phyloP scores from a whole-genome alignment of 2,113 vertebrate species.

The Nycticebus coucang region DNA sequence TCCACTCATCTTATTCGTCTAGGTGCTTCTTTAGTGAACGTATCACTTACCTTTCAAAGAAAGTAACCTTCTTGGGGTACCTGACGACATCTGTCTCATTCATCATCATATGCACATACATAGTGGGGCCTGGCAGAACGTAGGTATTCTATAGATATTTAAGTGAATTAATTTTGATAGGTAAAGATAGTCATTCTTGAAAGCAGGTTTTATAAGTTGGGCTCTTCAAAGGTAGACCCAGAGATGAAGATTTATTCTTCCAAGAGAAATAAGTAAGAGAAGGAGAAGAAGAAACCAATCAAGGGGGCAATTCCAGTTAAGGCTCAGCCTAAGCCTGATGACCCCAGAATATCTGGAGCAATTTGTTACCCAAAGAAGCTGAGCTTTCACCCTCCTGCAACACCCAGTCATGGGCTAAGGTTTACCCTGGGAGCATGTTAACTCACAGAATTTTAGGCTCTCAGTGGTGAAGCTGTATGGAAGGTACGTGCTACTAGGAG shows the following conservation, averaged over 20 bases:
- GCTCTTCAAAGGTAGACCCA: not conserved
- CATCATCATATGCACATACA: not conserved
- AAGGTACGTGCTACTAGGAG: not conserved
- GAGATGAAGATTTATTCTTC: not conserved
- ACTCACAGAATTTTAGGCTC: not conserved
- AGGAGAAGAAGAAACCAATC: not conserved
- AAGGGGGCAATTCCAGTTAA: not conserved
- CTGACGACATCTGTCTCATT: not conserved
- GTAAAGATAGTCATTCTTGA: not conserved
- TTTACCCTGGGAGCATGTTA: not conserved
- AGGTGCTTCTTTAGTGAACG: not conserved
- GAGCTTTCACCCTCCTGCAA: not conserved
- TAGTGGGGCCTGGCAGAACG: not conserved
- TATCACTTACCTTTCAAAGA: not conserved
- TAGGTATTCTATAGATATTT: too few species aligned
- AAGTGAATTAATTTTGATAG: not conserved
- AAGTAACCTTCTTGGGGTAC: not conserved
- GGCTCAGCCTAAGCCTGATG: not conserved
- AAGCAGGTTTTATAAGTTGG: not conserved
- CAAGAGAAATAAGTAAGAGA: not conserved
- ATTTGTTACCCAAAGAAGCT: not conserved
- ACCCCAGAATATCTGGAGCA: not conserved
- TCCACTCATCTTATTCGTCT: not conserved
- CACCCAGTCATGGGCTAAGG: not conserved
- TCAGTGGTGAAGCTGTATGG: not conserved